Base-by-base conservation (phyloP, 1,140 invertebrate genomes). In the Heliothis virescens region DNA sequence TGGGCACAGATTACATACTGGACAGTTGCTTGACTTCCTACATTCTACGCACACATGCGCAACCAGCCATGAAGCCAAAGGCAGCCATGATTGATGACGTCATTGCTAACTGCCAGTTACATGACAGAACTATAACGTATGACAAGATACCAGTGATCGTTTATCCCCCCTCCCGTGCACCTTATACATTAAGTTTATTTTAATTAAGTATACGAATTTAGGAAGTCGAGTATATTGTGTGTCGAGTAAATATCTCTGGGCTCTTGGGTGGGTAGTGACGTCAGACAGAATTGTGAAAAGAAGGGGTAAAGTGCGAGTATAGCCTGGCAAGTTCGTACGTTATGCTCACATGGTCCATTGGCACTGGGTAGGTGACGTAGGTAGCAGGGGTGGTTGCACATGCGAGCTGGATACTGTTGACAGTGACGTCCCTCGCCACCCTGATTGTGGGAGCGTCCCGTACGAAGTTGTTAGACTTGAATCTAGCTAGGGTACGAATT, bases 1-100 rank as follows among this genome's bases (percentile, higher is more conserved):
- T 53, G 48, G 67, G 67, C 67, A 71, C 67, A 71, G 67, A 53
- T 71, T 71, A 71, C 67, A 53, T 71, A 71, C 67, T 71, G 21
- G 26, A 52, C 67, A 48, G 48, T 13, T 71, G 48, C 48, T 71
- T 50, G 67, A 71, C 67, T 52, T 71, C 67, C 18, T 71, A 71
- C 48, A 52, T 71, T 71, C 48, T 71, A n/a, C 21, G 21, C 48
- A 53, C 67, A 16, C 12, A 60, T 26, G 21, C 21, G 11, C 57
- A 60, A 59, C 55, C 2, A 26, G 21, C 21, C 9, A 41, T 41
- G 34, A 41, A 41, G 5, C 34, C 5, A 41, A 41, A 9, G 5
- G 34, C 34, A 41, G 34, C 34, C n/a, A n/a, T n/a, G n/a, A n/a
- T n/a, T n/a, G n/a, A n/a, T n/a, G 73, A 55, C 21, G 41, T 65